These are phyloP conservation scores for Fragum sueziense DNA, from an alignment of 2,888 invertebrate species.

Conservation along the genomic window DNA sequence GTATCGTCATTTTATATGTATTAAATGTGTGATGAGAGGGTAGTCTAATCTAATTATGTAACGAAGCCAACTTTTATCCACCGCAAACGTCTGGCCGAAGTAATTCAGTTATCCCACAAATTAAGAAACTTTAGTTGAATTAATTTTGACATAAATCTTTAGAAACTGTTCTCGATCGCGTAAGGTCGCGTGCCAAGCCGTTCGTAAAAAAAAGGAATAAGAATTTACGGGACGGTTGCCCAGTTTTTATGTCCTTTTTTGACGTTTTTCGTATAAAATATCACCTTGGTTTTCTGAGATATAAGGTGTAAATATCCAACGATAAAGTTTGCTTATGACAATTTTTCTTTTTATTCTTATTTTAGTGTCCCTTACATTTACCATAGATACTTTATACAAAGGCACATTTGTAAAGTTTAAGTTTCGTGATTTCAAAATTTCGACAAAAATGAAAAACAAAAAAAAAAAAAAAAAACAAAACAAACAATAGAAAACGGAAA, in stretches of 20 bases:
- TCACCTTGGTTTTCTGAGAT: no score
- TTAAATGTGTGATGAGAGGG: background rate
- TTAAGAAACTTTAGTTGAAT: slow-evolving; percentile 55
- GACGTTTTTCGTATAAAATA: background rate
- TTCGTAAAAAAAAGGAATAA: background rate
- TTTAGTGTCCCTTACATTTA: no score
- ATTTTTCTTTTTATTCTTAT: no score
- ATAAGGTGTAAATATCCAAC: no score
- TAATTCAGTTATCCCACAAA: slow-evolving; percentile 50
- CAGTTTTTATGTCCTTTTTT: slow-evolving; percentile 3
- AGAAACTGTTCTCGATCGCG: slow-evolving; percentile 17
- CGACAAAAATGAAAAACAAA: no score
- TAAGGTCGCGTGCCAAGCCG: slow-evolving; percentile 26
- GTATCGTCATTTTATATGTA: no score
- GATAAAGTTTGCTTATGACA: no score
- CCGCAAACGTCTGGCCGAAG: slow-evolving; percentile 21
- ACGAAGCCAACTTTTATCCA: slow-evolving; percentile 11
- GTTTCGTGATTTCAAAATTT: no score
- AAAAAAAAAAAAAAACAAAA: no score
- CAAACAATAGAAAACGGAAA: no score
- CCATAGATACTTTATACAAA: no score
- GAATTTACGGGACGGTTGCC: background rate
- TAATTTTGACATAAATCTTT: slow-evolving; percentile 54
- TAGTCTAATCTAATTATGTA: background rate
- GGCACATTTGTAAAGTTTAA: no score